Conservation (phyloP, 2,888 invertebrate genomes). For the Zaprionus bogoriensis region DNA sequence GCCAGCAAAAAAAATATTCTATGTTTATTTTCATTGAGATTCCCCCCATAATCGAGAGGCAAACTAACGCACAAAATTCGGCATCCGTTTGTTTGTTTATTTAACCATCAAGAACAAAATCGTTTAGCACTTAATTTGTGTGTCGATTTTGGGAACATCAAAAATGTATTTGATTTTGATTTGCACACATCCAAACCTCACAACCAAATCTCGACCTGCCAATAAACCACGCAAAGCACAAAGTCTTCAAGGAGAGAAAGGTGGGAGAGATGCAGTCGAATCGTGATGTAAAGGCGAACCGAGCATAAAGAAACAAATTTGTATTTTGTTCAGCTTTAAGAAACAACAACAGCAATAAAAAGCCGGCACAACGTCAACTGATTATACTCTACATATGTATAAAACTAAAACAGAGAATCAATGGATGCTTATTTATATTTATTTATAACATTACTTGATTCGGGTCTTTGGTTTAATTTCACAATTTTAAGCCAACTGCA, state of each 20-base stretch:
- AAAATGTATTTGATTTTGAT: conserved; percentile 18
- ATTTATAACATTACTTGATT: neutral
- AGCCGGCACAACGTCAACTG: too few species aligned
- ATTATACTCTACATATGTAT: too few species aligned
- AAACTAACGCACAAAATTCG: conserved; percentile 55
- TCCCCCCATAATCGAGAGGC: conserved; percentile 33
- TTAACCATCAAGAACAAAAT: conserved; percentile 23
- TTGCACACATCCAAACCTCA: too few species aligned
- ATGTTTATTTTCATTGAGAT: conserved; percentile 53
- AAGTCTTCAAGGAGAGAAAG: too few species aligned
- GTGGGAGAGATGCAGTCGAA: neutral
- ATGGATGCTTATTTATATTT: too few species aligned
- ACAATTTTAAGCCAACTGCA: conserved; percentile 13
- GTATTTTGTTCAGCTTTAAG: too few species aligned
- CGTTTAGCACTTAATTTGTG: conserved; percentile 57
- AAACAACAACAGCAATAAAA: too few species aligned
- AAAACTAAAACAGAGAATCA: too few species aligned
- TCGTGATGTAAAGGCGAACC: conserved; percentile 5
- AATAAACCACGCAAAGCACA: too few species aligned
- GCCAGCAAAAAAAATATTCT: conserved; percentile 20
- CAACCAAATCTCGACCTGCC: too few species aligned
- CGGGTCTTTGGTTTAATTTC: conserved; percentile 1
- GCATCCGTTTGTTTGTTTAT: conserved; percentile 9
- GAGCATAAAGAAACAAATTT: neutral
- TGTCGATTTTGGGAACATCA: conserved; percentile 20